These are phyloP conservation scores for Pogonomyrmex barbatus DNA, from an alignment of 1,140 invertebrate species.

Conservation along the genomic window DNA sequence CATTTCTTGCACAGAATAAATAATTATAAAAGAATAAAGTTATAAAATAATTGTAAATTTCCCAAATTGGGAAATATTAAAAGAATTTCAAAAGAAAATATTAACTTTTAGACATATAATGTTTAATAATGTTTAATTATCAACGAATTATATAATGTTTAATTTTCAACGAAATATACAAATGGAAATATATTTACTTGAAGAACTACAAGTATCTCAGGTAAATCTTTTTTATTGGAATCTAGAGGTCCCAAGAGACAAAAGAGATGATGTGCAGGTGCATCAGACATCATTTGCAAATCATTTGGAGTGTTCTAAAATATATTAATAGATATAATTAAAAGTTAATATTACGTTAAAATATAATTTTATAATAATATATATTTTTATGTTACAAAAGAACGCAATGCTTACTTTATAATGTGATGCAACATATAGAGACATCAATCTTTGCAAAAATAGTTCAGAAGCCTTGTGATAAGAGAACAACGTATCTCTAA, in stretches of 20 bases:
- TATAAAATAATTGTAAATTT: constrained; percentile 4
- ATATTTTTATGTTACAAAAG: constrained; percentile 12
- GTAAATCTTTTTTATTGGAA: constrained; percentile 90
- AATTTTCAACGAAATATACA: not conserved
- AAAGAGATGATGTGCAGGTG: constrained; percentile 99
- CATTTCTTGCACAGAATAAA: not conserved
- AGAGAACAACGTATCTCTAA: constrained; percentile 97
- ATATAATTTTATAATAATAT: constrained; percentile 23
- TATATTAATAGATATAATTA: constrained; percentile 37
- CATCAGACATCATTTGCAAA: constrained; percentile 99
- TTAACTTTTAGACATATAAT: constrained; percentile 2
- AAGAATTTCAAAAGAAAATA: not conserved
- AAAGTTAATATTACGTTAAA: not conserved
- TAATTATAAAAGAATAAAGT: not conserved
- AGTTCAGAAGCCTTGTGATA: constrained; percentile 98
- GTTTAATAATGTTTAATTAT: not conserved
- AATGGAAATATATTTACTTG: constrained; percentile 87
- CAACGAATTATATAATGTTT: not conserved
- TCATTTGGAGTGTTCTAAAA: constrained; percentile 98
- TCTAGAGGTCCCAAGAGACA: constrained; percentile 96
- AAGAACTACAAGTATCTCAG: constrained; percentile 96
- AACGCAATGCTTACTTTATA: constrained; percentile 91
- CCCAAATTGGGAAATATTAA: not conserved
- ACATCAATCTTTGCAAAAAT: constrained; percentile 96
- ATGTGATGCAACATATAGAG: constrained; percentile 98